Conservation (phyloP, 2,888 invertebrate genomes). For the Coecobrya sp. region DNA sequence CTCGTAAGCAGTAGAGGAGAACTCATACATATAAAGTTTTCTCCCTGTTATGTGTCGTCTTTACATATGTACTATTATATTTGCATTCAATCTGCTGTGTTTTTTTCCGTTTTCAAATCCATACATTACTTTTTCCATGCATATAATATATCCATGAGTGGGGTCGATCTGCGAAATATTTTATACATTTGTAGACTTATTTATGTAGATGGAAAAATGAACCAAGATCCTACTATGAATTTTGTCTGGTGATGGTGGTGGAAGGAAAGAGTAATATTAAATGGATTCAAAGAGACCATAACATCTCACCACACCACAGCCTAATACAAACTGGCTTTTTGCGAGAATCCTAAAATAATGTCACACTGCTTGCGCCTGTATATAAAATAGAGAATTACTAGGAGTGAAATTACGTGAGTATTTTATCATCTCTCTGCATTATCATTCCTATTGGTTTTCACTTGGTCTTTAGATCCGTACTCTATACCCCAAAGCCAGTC, state of each 20-base stretch:
- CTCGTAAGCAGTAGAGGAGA: neutral
- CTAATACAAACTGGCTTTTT: slow-evolving; percentile 3
- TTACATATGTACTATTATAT: slow-evolving; percentile 48
- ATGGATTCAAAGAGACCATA: slow-evolving; percentile 12
- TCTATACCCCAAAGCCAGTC: neutral
- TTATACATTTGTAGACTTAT: slow-evolving; percentile 33
- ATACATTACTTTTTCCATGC: slow-evolving; percentile 23
- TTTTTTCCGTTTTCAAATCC: neutral
- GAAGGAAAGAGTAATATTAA: neutral
- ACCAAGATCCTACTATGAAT: slow-evolving; percentile 58
- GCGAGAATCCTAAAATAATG: slow-evolving; percentile 25
- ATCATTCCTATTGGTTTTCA: slow-evolving; percentile 45
- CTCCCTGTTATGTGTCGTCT: slow-evolving; percentile 12
- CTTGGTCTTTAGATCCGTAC: slow-evolving; percentile 26
- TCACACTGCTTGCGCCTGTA: slow-evolving; percentile 38
- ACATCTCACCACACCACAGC: neutral
- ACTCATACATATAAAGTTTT: slow-evolving; percentile 46
- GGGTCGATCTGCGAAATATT: slow-evolving; percentile 69
- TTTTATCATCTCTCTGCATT: slow-evolving; percentile 55
- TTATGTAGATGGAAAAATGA: slow-evolving; percentile 40
- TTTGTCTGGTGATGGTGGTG: neutral
- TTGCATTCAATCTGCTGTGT: slow-evolving; percentile 60
- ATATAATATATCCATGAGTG: slow-evolving; percentile 2
- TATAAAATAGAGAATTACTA: slow-evolving; percentile 27
- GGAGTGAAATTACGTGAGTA: slow-evolving; percentile 70